phyloP scores from a whole-genome alignment of 2,888 invertebrate genomes.

The Epinotia brunnichana region DNA sequence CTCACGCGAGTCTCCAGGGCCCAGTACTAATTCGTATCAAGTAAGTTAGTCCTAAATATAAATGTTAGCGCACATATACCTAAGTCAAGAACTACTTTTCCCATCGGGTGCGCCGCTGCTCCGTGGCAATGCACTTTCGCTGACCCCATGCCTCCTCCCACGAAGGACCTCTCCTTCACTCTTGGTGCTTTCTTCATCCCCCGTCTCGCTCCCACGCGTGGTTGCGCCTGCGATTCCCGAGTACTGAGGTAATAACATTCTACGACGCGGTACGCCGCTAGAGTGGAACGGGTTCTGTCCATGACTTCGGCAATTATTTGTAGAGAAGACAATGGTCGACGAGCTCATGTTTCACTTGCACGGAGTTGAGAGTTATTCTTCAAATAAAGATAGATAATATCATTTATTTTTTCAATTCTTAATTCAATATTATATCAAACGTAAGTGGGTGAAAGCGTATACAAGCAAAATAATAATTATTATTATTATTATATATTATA shows the following conservation, averaged over 20 bases:
- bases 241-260: conserved; percentile 79
- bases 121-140: conserved; percentile 84
- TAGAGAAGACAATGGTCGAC: conserved; percentile 76
- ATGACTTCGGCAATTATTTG: conserved; percentile 80
- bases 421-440: not conserved
- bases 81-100: conserved; percentile 73
- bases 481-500: too few relatives aligned
- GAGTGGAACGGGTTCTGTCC: conserved; percentile 82
- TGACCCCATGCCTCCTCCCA: conserved; percentile 81
- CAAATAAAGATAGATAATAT: not conserved
- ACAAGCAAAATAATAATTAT: not conserved
- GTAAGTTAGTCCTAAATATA: conserved; percentile 64
- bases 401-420: not conserved
- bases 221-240: conserved; percentile 80
- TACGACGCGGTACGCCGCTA: conserved; percentile 80
- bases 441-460: not conserved
- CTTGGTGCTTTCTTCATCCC: conserved; percentile 65
- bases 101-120: conserved; percentile 76
- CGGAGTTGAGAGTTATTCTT: conserved; percentile 45
- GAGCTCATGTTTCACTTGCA: conserved; percentile 62
- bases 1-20: conserved; percentile 1
- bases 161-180: conserved; percentile 70
- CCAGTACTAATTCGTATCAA: conserved; percentile 30
- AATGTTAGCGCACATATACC: conserved; percentile 67
- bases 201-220: conserved; percentile 66